These are phyloP conservation scores for Bagarius yarrelli DNA, from an alignment of 2,113 vertebrate species.

Conservation along the genomic window DNA sequence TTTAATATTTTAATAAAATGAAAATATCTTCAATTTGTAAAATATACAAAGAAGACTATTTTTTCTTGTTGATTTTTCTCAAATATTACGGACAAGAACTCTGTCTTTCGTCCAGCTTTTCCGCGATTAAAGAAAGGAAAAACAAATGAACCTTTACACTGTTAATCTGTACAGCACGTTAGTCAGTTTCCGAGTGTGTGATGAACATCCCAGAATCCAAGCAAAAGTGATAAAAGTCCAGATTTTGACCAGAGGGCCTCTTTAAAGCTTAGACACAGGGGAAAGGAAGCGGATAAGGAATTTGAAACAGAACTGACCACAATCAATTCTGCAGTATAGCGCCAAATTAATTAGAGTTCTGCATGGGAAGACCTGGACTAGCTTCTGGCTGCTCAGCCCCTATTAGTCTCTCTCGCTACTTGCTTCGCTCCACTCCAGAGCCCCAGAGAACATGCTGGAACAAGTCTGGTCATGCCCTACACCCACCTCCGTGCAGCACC, in stretches of 20 bases:
- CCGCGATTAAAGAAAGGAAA: not conserved
- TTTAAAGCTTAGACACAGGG: conserved; percentile 34
- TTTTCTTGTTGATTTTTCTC: too few relatives aligned
- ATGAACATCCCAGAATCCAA: conserved; percentile 14
- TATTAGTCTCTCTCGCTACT: conserved; percentile 79
- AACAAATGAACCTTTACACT: not conserved
- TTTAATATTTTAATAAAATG: too few relatives aligned
- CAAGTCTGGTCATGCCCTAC: conserved; percentile 78
- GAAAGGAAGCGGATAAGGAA: conserved; percentile 81
- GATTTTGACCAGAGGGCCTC: conserved; percentile 23
- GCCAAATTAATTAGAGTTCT: conserved; percentile 96
- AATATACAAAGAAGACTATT: too few relatives aligned
- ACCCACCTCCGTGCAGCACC: conserved; percentile 74
- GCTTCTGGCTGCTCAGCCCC: conserved; percentile 74
- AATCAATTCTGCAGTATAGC: conserved; percentile 95
- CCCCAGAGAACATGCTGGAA: conserved; percentile 74
- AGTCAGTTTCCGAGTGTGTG: not conserved
- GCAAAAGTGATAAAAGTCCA: not conserved
- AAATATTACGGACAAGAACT: too few relatives aligned
- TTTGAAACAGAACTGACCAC: conserved; percentile 87
- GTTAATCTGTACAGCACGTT: not conserved
- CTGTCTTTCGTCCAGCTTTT: not conserved
- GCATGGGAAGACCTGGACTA: conserved; percentile 81
- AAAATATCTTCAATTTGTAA: too few relatives aligned
- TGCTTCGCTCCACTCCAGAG: conserved; percentile 44